A percentile compares a stretch with the other conserved stretches of the same genome.
Evolutionary conservation across 2,113 vertebrate species (phyloP).

Genomic region (Archocentrus centrarchus): DNA sequence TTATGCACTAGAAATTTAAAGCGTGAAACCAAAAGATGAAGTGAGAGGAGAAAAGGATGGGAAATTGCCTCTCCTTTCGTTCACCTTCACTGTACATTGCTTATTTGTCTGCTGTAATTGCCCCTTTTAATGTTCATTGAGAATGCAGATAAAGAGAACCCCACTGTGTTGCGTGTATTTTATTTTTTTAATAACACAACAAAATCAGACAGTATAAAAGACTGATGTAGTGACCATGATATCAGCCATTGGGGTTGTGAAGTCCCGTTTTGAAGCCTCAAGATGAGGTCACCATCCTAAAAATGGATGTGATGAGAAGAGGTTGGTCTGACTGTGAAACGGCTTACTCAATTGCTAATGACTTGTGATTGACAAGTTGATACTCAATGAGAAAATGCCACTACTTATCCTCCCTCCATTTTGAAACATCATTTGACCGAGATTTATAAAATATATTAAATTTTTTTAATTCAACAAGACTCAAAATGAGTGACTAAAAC

Average conservation of each 20-base stretch:
- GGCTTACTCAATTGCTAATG: not conserved
- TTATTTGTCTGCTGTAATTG: conserved; percentile 72
- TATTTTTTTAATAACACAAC: conserved; percentile 27
- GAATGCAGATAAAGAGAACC: conserved; percentile 51
- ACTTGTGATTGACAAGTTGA: not conserved
- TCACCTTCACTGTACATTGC: conserved; percentile 56
- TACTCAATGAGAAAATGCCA: not conserved
- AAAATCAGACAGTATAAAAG: not conserved
- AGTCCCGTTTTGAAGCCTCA: not conserved
- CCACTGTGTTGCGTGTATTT: not conserved
- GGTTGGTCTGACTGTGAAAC: not conserved
- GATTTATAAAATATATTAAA: not conserved
- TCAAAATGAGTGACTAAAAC: not conserved
- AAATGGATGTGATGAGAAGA: not conserved
- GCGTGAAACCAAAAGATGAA: conserved; percentile 48
- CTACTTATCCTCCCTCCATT: not conserved
- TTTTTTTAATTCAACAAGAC: not conserved
- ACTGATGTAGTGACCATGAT: not conserved
- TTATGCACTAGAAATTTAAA: conserved; percentile 62
- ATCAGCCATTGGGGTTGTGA: not conserved
- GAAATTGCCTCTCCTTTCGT: conserved; percentile 64
- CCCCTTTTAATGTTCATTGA: conserved; percentile 56
- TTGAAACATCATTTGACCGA: not conserved
- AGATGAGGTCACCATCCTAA: not conserved
- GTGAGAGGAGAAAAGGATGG: conserved; percentile 45